Evolutionary conservation across 2,113 vertebrate genomes (phyloP).

Genomic region (Alethe castanea): DNA sequence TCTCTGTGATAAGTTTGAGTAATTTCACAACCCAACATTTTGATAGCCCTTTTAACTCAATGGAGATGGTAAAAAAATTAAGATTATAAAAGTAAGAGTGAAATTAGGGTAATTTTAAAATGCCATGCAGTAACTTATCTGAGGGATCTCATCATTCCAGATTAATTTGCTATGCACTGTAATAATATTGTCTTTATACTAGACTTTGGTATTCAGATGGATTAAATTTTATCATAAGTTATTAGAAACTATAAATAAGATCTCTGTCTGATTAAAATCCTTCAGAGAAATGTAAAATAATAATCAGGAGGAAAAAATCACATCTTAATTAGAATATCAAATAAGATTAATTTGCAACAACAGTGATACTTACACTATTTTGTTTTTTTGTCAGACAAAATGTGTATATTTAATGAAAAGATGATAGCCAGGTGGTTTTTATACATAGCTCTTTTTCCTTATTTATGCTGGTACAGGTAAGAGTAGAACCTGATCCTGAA

Average conservation of each 20-base stretch:
- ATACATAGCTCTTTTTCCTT: background rate
- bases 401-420: background rate
- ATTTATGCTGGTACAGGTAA: background rate
- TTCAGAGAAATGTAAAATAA: constrained; percentile 30
- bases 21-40: background rate
- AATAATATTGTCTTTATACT: constrained; percentile 31
- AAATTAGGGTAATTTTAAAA: constrained; percentile 59
- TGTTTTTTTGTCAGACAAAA: background rate
- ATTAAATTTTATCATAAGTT: constrained; percentile 30
- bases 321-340: constrained; percentile 23
- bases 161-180: constrained; percentile 38
- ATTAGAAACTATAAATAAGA: constrained; percentile 62
- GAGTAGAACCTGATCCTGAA: background rate
- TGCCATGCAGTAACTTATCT: constrained; percentile 22
- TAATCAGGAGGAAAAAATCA: constrained; percentile 7
- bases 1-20: background rate
- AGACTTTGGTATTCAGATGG: constrained; percentile 43
- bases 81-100: constrained; percentile 35
- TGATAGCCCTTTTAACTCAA: background rate
- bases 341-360: constrained; percentile 5
- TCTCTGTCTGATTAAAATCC: constrained; percentile 16
- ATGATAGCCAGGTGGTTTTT: background rate
- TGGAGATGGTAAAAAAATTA: constrained; percentile 8
- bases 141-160: constrained; percentile 40
- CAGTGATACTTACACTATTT: background rate